Evolutionary conservation across 2,888 invertebrate species (phyloP).

Genomic region (Melanostoma scalare): DNA sequence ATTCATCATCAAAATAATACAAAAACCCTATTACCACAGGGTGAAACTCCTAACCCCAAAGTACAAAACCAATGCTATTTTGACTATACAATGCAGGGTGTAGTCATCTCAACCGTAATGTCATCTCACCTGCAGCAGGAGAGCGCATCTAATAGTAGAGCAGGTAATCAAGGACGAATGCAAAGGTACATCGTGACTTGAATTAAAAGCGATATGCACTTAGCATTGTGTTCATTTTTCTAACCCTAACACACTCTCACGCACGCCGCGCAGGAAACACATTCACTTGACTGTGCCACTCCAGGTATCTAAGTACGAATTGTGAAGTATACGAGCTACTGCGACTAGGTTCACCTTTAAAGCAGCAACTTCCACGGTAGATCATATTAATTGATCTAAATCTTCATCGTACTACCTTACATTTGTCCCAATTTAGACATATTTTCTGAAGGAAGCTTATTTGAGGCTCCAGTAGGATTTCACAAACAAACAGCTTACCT

Average conservation of each 20-base stretch:
- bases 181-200: conserved; percentile 59
- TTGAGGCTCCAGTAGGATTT: not conserved
- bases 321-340: not conserved
- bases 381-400: conserved; percentile 51
- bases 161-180: conserved; percentile 57
- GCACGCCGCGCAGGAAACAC: not conserved
- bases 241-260: not conserved
- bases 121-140: conserved; percentile 25
- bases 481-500: conserved; percentile 22
- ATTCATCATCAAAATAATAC: no score
- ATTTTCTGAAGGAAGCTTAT: conserved; percentile 7
- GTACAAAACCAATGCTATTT: no score
- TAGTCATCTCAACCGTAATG: not conserved
- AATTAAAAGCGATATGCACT: conserved; percentile 36
- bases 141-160: not conserved
- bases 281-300: not conserved
- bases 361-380: conserved; percentile 7
- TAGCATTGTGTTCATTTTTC: not conserved
- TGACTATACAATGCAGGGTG: no score
- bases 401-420: conserved; percentile 19
- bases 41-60: no score
- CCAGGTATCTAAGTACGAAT: conserved; percentile 18
- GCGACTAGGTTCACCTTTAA: not conserved
- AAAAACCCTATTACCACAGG: no score
- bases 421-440: conserved; percentile 53